A percentile compares a stretch with the other conserved stretches of the same genome.
These are phyloP conservation scores for Pelodiscus sinensis DNA, from an alignment of 2,113 vertebrate species.

Conservation along the genomic window DNA sequence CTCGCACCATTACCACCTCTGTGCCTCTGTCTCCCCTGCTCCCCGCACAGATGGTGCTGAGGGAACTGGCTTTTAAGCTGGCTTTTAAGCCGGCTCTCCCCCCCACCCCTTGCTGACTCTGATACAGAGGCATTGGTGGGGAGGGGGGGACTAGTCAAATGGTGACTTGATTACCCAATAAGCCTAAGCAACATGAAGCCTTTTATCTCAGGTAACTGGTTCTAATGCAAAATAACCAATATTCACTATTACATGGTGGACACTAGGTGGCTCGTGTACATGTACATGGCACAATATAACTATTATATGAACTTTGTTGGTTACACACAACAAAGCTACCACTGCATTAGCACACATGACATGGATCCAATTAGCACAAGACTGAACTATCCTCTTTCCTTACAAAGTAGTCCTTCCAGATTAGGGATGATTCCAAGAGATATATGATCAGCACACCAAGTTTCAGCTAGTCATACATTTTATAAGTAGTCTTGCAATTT, in stretches of 20 bases:
- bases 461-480: neutral
- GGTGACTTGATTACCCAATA: too few relatives aligned
- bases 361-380: neutral
- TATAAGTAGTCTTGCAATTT: neutral
- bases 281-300: neutral
- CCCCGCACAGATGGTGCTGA: too few relatives aligned
- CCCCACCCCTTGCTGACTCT: too few relatives aligned
- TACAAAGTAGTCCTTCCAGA: neutral
- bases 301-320: neutral
- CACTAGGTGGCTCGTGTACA: neutral
- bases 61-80: too few relatives aligned
- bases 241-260: neutral
- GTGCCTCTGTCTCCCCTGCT: too few relatives aligned
- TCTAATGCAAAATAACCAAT: neutral
- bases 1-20: too few relatives aligned
- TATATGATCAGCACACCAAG: neutral
- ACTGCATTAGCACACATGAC: neutral
- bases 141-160: too few relatives aligned
- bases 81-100: too few relatives aligned
- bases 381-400: neutral
- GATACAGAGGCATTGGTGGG: too few relatives aligned
- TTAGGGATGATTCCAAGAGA: neutral
- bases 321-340: neutral
- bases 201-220: neutral
- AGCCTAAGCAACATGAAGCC: too few relatives aligned